phyloP scores from a whole-genome alignment of 2,888 invertebrate species.

The Eupithecia tripunctaria region DNA sequence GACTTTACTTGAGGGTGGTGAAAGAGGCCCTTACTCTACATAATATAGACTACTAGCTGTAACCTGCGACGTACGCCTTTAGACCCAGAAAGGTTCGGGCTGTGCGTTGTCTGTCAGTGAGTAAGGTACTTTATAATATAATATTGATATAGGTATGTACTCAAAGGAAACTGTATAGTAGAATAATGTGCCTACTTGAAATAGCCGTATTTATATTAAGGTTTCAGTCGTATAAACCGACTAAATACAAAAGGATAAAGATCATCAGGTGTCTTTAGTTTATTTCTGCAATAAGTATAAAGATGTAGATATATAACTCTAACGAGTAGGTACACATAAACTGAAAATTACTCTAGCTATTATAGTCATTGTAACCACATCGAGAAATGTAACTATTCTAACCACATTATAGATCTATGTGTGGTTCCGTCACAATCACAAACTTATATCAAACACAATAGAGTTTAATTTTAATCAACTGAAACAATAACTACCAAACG shows the following conservation, averaged over 20 bases:
- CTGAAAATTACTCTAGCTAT: not conserved
- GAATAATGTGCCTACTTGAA: not conserved
- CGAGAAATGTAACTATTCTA: not conserved
- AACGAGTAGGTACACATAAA: not conserved
- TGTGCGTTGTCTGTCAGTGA: too few species aligned
- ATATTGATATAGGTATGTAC: too few species aligned
- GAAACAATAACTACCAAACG: not conserved
- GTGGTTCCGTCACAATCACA: not conserved
- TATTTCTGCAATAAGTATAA: not conserved
- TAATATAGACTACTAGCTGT: too few species aligned
- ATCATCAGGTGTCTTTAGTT: not conserved
- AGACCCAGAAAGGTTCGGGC: too few species aligned
- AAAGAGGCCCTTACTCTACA: too few species aligned
- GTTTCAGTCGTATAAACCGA: too few species aligned
- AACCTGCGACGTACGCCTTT: too few species aligned
- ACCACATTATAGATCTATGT: slow-evolving; percentile 2
- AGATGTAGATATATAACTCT: not conserved
- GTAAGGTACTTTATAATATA: too few species aligned
- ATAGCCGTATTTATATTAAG: not conserved
- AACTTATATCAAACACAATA: slow-evolving; percentile 4
- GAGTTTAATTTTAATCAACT: slow-evolving; percentile 6
- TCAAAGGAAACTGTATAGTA: not conserved
- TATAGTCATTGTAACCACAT: not conserved
- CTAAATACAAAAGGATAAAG: not conserved
- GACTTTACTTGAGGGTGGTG: too few species aligned